Base-by-base conservation (phyloP, 92 coral and sea anemone genomes). In the Palythoa caribaeorum region DNA sequence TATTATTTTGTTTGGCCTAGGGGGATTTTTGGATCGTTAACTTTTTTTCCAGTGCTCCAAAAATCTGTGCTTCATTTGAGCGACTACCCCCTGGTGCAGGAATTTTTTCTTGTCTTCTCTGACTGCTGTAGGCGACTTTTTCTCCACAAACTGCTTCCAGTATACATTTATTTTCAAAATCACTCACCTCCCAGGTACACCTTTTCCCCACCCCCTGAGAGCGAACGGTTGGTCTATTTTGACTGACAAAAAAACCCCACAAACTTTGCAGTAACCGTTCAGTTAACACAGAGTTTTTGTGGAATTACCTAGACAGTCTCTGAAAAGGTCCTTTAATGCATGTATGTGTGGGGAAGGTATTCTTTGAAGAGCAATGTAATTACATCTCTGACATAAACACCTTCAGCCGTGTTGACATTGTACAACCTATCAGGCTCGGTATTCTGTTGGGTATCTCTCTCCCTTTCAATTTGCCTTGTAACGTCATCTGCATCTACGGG, bases 311-410 rank as follows among this genome's bases (percentile, higher is more conserved):
- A 78, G 44, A 78, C 68, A 28, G 40, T 66, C 40, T 38, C 84
- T 54, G 44, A 13, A 78, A 21, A 54, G 68, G 55, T 79, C 35
- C 28, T 62, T 62, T 17, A 62, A 62, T 62, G 36, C 36, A 62
- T 62, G 70, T 83, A 51, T 70, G 74, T 20, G 55, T 20, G n/a
- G 54, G 87, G 87, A 69, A 83, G 87, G 60, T 83, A 38, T 66
- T 83, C 87, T 83, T 53, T 59, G 62, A 83, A 83, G 55, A 83
- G 77, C 87, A 54, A 59, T 68, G 87, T 83, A 83, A 83, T 83
- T 38, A 83, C 71, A 39, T 68, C 71, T 83, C 87, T 69, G 55
- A 69, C 78, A 69, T 83, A 74, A 83, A 83, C 87, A 19, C 87
- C 87, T 83, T 83, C 87, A 69, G 87, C 87, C 69, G 87, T 35